Evolutionary conservation across 2,797 vertebrate genomes (phyloP).

Genomic region (Micromesistius poutassou): DNA sequence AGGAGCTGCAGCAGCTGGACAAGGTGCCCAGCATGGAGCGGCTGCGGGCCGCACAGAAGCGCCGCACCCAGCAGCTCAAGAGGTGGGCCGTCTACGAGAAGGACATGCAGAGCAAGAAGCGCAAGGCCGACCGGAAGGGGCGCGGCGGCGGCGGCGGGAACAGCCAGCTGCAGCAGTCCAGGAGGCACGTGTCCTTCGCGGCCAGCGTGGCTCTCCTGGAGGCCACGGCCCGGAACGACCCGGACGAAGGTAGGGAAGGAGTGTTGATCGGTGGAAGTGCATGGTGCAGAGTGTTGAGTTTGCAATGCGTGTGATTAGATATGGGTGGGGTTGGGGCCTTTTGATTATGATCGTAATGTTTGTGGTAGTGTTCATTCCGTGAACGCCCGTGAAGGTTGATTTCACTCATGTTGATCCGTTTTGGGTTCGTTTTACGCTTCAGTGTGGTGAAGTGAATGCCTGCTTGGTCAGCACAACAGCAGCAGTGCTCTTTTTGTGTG

Average conservation of each 20-base stretch:
- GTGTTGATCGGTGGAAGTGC: background rate
- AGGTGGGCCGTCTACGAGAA: constrained; percentile 95
- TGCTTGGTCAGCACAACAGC: background rate
- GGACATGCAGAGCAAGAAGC: constrained; percentile 91
- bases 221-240: constrained; percentile 89
- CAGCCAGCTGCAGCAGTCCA: constrained; percentile 50
- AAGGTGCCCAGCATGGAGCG: constrained; percentile 93
- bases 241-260: constrained; percentile 84
- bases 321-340: background rate
- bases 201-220: constrained; percentile 90
- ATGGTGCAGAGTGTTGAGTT: background rate
- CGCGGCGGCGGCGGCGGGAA: constrained; percentile 41
- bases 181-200: constrained; percentile 86
- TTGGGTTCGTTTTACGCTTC: background rate
- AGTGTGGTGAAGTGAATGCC: background rate
- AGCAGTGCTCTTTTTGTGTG: background rate
- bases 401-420: background rate
- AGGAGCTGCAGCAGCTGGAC: constrained; percentile 94
- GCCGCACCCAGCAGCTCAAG: constrained; percentile 94
- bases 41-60: constrained; percentile 90
- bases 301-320: background rate
- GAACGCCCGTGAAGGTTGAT: background rate
- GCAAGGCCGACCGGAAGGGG: constrained; percentile 86
- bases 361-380: background rate
- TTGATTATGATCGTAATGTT: background rate